Evolutionary conservation across 2,113 vertebrate genomes (phyloP), one percentile per base, ranked within the genome.

Genomic region (Centropus unirufus): DNA sequence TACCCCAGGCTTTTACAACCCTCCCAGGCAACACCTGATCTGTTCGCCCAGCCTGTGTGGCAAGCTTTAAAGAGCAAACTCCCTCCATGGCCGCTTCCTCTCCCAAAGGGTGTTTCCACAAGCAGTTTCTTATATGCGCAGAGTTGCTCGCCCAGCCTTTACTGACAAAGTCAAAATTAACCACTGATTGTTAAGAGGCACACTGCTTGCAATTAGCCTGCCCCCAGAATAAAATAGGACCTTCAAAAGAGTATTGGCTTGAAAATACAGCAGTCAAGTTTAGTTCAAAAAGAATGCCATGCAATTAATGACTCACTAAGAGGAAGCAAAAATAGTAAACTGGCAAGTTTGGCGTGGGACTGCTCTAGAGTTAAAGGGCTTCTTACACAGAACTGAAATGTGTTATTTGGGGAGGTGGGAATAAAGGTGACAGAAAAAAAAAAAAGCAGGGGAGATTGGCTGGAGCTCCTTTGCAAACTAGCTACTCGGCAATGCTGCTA

Each of bases 401-500:
- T 97, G 97, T 98, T 98, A 98, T 97, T 97, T 86, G 90, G 94
- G 70, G 87, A 36, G 49, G 81, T 70, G 91, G 96, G 93, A 95
- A 92, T 54, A 88, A 81, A 95, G 94, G 95, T 97, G 97, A 98
- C 84, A 98, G 97, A 86, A 97, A 96, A 94, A 96, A 94, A 96
- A 97, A 96, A 93, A 85, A 94, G 95, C 86, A 77, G 78, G 92
- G 96, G 95, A 94, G 36, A 67, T 52, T 93, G 97, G 95, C 91
- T 95, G 96, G 97, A 96, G 87, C 90, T 97, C 92, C 96, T 97
- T 90, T 96, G 98, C 97, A 83, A 92, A 95, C 98, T 98, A 98
- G 94, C 97, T 97, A 97, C 95, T 94, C 97, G 97, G 97, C 97
- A 93, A 94, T 76, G 97, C 97, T 96, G 97, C 96, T 98, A 97